These are phyloP conservation scores for Clistopyga incitator DNA, from an alignment of 2,888 invertebrate genomes.

Conservation along the genomic window DNA sequence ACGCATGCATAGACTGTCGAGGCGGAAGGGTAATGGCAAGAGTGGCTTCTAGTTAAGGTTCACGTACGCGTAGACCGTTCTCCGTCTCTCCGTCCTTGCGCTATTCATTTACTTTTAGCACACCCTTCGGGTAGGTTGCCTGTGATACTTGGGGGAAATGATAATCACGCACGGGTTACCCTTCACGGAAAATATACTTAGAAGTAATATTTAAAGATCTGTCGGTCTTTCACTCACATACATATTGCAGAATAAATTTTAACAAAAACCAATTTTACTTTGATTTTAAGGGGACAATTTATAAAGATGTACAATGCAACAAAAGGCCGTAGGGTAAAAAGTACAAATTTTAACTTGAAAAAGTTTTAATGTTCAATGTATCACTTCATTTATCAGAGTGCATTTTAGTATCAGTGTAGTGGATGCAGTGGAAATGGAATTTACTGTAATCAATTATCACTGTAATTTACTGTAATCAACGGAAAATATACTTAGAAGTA, in stretches of 20 bases:
- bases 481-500: neutral
- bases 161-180: neutral
- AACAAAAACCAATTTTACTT: neutral
- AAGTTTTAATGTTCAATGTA: too few relatives aligned
- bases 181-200: neutral
- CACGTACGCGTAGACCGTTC: conserved; percentile 9
- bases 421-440: too few relatives aligned
- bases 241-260: too few relatives aligned
- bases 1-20: conserved; percentile 17
- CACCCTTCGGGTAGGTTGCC: neutral
- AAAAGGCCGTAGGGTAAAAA: too few relatives aligned
- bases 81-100: neutral
- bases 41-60: conserved; percentile 18
- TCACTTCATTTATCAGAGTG: too few relatives aligned
- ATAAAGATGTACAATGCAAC: too few relatives aligned
- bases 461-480: too few relatives aligned
- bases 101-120: neutral
- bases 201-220: neutral
- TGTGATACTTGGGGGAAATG: neutral
- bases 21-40: conserved; percentile 11
- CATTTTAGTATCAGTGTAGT: too few relatives aligned
- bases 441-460: too few relatives aligned
- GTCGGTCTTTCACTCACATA: neutral
- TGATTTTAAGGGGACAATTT: too few relatives aligned
- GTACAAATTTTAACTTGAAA: too few relatives aligned